Base-by-base conservation (phyloP, 2,888 invertebrate genomes). In the Galerucella nymphaeae region DNA sequence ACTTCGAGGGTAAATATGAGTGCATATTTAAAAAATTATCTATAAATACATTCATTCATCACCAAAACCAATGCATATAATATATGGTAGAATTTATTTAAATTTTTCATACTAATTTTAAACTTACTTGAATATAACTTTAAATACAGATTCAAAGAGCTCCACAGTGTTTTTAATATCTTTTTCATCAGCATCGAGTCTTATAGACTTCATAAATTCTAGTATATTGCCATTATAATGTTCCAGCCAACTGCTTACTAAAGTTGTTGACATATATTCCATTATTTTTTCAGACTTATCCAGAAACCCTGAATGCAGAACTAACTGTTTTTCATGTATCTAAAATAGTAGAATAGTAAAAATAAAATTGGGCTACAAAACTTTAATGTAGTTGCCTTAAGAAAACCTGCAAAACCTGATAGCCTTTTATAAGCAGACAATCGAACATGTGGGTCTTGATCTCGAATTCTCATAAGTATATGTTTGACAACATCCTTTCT, bases 361-460 rank as follows among this genome's bases (percentile, higher is more conserved):
- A 64, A 42, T 14, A 48, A 50, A 55, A 1, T 30, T 30, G 30
- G 8, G 30, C 1, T 30, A 8, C 30, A 8, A 30, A 8, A 30
- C 30, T 30, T 30, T 30, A 30, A 30, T 30, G n/a, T 68, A 65
- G 65, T 66, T 76, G 82, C 83, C 78, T 80, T 82, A n/a, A 84
- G 67, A 41, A 66, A 71, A 53, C 76, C 72, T 14, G 77, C 72
- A 38, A 81, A 66, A 50, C 79, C 77, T 18, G 80, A 72, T 5
- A 83, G 66, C 75, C 81, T 80, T 66, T 76, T 81, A 80, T 88
- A 91, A 0, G 90, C 90, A 74, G 87, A 88, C 81, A 87, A 89
- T 0, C 96, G 89, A 0, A 97, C 95, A 42, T 90, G 89, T 71
- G 93, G 93, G 82, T 94, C 93, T 0, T 93, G 89, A 85, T 97